These are phyloP conservation scores for Hydriomena furcata DNA, from an alignment of 2,888 invertebrate genomes.

Conservation along the genomic window DNA sequence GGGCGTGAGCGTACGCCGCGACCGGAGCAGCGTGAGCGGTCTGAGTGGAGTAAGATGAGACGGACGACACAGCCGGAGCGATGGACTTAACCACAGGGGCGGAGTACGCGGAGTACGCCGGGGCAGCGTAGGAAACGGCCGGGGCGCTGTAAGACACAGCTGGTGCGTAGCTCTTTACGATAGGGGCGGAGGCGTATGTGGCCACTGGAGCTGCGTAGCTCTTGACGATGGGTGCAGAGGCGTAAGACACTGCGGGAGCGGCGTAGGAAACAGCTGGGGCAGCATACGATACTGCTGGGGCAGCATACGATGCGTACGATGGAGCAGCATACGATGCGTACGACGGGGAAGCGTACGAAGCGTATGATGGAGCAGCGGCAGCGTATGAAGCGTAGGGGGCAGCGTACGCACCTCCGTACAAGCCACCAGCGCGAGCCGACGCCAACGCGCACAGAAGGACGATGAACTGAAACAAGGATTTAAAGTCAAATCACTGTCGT, in stretches of 20 bases:
- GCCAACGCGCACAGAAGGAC: constrained; percentile 82
- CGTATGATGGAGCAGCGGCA: constrained; percentile 40
- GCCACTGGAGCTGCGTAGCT: constrained; percentile 46
- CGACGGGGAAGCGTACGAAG: constrained; percentile 36
- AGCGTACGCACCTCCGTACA: constrained; percentile 55
- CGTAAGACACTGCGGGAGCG: constrained; percentile 55
- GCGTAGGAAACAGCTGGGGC: constrained; percentile 59
- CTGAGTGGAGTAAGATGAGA: constrained; percentile 43
- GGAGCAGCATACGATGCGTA: constrained; percentile 56
- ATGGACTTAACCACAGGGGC: constrained; percentile 53
- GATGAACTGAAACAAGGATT: constrained; percentile 67
- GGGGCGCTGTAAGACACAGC: constrained; percentile 42
- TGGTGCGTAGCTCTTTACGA: constrained; percentile 47
- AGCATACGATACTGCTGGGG: constrained; percentile 26
- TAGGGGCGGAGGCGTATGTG: constrained; percentile 42
- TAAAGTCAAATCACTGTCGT: constrained; percentile 23
- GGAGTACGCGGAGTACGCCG: constrained; percentile 49
- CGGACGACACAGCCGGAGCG: constrained; percentile 37
- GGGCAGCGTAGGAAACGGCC: constrained; percentile 39
- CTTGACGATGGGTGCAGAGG: constrained; percentile 26
- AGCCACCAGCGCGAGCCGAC: constrained; percentile 80
- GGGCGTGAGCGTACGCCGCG: constrained; percentile 48
- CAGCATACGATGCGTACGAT: constrained; percentile 34
- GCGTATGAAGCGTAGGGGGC: constrained; percentile 50
- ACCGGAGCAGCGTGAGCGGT: constrained; percentile 42